Evolutionary conservation across 30 jellyfish, hydroid and myxozoan species (phyloP).

Genomic region (Rhopilema esculentum): DNA sequence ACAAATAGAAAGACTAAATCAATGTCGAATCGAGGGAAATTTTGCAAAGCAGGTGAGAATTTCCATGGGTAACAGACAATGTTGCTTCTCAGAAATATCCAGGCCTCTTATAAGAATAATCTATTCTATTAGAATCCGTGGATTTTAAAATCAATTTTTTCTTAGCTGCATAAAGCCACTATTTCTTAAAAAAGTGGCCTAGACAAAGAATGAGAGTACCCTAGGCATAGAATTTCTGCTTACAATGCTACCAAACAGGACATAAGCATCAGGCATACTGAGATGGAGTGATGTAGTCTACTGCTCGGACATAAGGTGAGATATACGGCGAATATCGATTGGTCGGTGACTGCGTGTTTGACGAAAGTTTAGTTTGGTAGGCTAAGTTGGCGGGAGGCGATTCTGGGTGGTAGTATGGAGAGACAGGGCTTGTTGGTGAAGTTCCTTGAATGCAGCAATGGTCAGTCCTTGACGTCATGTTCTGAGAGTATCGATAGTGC

Average conservation of each 20-base stretch:
- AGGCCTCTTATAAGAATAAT: no score
- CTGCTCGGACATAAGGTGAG: slow-evolving; percentile 34
- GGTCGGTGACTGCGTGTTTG: slow-evolving; percentile 41
- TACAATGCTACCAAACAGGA: neutral
- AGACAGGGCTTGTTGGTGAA: slow-evolving; percentile 36
- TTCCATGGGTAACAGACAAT: no score
- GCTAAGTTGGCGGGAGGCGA: slow-evolving; percentile 48
- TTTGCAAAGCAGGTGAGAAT: no score
- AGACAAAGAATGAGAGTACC: no score
- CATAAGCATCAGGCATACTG: slow-evolving; percentile 46
- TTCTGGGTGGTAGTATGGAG: slow-evolving; percentile 67
- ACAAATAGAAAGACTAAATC: no score
- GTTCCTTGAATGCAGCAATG: slow-evolving; percentile 64
- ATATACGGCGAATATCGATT: slow-evolving; percentile 64
- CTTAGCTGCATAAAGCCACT: no score
- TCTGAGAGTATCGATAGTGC: slow-evolving; percentile 53
- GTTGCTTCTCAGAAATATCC: no score
- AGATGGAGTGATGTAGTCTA: slow-evolving; percentile 41
- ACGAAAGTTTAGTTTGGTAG: slow-evolving; percentile 52
- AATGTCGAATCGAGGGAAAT: no score
- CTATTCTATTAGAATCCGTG: no score
- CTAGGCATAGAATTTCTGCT: no score
- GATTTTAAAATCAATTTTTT: no score
- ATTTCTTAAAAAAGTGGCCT: no score
- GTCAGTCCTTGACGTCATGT: slow-evolving; percentile 28